phyloP scores from a whole-genome alignment of 2,888 invertebrate species.

The Pollenia labialis region DNA sequence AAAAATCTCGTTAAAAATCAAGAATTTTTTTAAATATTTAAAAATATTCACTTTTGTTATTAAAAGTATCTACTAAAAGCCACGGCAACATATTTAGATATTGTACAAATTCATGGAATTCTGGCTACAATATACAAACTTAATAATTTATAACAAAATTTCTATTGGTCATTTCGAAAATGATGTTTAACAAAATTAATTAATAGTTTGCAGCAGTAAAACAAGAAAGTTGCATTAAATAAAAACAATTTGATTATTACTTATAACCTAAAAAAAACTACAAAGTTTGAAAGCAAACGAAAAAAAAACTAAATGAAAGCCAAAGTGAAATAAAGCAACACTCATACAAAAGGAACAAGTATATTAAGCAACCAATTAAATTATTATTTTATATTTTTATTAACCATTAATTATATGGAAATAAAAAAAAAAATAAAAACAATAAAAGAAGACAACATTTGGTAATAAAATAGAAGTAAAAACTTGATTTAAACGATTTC shows the following conservation, averaged over 20 bases:
- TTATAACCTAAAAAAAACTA: not conserved
- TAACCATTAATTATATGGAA: conserved; percentile 29
- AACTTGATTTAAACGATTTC: conserved; percentile 36
- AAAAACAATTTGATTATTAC: not conserved
- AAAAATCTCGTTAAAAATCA: not conserved
- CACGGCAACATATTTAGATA: not conserved
- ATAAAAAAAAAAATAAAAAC: not conserved
- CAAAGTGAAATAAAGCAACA: not conserved
- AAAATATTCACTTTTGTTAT: not conserved
- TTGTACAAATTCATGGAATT: not conserved
- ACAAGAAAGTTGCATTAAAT: conserved; percentile 27
- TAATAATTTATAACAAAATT: not conserved
- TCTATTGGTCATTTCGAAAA: conserved; percentile 9
- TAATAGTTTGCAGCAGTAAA: conserved; percentile 24
- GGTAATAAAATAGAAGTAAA: conserved; percentile 5
- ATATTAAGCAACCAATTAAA: conserved; percentile 30
- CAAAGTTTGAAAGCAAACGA: not conserved
- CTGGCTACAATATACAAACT: not conserved
- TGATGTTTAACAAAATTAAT: not conserved
- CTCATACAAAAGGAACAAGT: conserved; percentile 14
- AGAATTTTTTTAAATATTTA: not conserved
- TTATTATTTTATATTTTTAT: conserved; percentile 25
- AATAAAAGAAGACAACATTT: conserved; percentile 9
- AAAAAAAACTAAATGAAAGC: not conserved
- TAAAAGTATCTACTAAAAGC: not conserved